Percentiles rank a stretch among this genome's conserved stretches.
Evolutionary conservation across 2,888 invertebrate species (phyloP).

Genomic region (Pollenia labialis): DNA sequence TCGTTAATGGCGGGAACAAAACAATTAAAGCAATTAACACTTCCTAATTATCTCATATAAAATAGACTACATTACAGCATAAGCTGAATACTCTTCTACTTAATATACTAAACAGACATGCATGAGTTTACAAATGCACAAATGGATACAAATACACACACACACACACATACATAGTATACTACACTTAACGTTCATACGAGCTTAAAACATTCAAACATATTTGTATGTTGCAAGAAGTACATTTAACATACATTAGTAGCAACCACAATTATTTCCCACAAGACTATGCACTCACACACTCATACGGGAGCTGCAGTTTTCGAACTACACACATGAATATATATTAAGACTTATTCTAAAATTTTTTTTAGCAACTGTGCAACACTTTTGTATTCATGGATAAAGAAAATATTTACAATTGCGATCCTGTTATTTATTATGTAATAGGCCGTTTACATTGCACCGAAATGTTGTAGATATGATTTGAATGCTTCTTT

Average conservation of each 20-base stretch:
- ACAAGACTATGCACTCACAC: slow-evolving; percentile 50
- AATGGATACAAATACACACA: neutral
- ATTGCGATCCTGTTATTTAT: too few species aligned
- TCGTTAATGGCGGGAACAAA: slow-evolving; percentile 72
- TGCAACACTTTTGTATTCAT: neutral
- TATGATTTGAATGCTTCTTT: too few species aligned
- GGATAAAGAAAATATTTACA: neutral
- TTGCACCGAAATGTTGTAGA: too few species aligned
- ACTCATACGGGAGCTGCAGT: slow-evolving; percentile 5
- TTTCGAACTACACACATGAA: neutral
- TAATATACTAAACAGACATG: slow-evolving; percentile 3
- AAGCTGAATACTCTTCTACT: slow-evolving; percentile 18
- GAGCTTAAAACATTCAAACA: neutral
- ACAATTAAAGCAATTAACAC: slow-evolving; percentile 73
- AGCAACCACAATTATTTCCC: slow-evolving; percentile 72
- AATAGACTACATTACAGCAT: slow-evolving; percentile 50
- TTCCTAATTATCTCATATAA: slow-evolving; percentile 72
- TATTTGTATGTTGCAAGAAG: slow-evolving; percentile 29
- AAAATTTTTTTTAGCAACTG: too few species aligned
- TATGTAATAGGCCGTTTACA: too few species aligned
- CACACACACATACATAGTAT: neutral
- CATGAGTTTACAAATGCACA: neutral
- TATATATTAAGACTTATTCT: neutral
- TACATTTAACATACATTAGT: slow-evolving; percentile 63
- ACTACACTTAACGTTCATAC: neutral